Percentiles rank a stretch among this genome's conserved stretches.
These are phyloP conservation scores for Hypselothyrea guttata DNA, from an alignment of 2,888 invertebrate genomes.

Conservation along the genomic window DNA sequence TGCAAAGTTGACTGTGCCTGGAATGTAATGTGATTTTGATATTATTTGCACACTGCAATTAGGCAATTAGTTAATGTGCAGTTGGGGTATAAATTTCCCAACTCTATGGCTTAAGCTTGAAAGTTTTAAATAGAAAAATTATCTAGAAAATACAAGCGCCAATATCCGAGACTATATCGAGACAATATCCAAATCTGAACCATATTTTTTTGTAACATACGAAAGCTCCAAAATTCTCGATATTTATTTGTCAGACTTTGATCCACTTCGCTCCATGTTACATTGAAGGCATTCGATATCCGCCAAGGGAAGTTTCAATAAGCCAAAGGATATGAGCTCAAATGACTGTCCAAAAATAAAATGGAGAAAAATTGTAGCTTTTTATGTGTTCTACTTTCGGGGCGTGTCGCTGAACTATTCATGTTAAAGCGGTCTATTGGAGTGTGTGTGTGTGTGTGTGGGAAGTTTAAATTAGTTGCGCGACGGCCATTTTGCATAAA, in stretches of 20 bases:
- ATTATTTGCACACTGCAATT: constrained; percentile 55
- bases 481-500: constrained; percentile 66
- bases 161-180: no score
- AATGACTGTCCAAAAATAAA: constrained; percentile 62
- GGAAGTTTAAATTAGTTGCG: constrained; percentile 68
- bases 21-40: constrained; percentile 63
- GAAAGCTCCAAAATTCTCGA: no score
- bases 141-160: no score
- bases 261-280: constrained; percentile 4
- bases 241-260: no score
- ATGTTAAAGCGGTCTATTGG: constrained; percentile 16
- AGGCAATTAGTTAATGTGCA: constrained; percentile 61
- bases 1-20: constrained; percentile 6
- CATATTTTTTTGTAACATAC: no score
- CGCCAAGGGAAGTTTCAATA: constrained; percentile 66
- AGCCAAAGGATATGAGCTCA: constrained; percentile 66
- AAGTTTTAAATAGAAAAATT: no score
- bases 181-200: no score
- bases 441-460: constrained; percentile 25
- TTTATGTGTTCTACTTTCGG: constrained; percentile 12
- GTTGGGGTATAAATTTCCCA: not conserved
- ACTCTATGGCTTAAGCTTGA: not conserved
- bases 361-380: constrained; percentile 6
- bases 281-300: constrained; percentile 63
- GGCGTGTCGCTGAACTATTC: constrained; percentile 38